Evolutionary conservation across 2,888 invertebrate genomes (phyloP), one percentile per base, ranked within the genome.

Genomic region (Pachymerium ferrugineum): DNA sequence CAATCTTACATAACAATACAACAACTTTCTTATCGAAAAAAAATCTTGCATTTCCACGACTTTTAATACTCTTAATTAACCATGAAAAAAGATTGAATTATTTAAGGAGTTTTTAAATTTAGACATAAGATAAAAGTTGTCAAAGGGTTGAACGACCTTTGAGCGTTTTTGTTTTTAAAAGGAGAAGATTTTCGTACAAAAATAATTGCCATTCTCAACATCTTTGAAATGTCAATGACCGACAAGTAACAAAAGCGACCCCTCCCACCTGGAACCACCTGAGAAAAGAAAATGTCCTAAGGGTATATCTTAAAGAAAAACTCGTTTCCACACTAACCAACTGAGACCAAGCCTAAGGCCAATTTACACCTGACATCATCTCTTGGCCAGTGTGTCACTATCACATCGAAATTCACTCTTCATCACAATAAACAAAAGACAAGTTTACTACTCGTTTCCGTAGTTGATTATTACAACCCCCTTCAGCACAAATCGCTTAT

Each of bases 351-450:
- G 62, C 62, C 62, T 62, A 25, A 25, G 62, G 62, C 28, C 62
- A 28, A 62, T 62, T 62, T 62, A 62, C 62, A 62, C 62, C 62
- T 28, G 62, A 62, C 62, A 62, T 62, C 62, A 28, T 62, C 62
- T 62, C 62, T 62, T 62, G 62, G 62, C 62, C 62, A 62, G 14
- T 62, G 62, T 62, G 62, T 62, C 62, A 62, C 62, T 62, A 62
- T 62, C 62, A 62, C 62, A 54, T 22, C n/a, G n/a, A 62, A 62
- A 62, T 62, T 62, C 62, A 62, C 62, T 62, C 62, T 62, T 62
- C 62, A 62, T 62, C 62, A 62, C 62, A 62, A 62, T 62, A 25
- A 62, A 62, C 62, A 62, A 62, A 62, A 28, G 12, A 25, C 22
- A 62, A 62, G 12, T 28, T n/a, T 28, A 25, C 22, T 28, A 38